These are phyloP conservation scores for Hypocryptadius cinnamomeus DNA, from an alignment of 2,113 vertebrate genomes.

Conservation along the genomic window DNA sequence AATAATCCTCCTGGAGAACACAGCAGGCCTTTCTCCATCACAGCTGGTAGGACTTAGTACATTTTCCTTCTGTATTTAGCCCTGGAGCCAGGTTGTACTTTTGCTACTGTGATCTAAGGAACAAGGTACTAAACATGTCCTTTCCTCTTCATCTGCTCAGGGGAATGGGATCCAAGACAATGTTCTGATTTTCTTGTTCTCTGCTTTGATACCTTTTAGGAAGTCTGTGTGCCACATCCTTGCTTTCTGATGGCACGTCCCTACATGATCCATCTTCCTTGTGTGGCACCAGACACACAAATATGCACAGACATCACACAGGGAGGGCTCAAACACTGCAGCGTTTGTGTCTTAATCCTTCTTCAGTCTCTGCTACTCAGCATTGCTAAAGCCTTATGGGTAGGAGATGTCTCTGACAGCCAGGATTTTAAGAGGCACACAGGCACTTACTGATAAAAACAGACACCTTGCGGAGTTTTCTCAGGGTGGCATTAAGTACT, in stretches of 20 bases:
- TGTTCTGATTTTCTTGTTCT: background rate
- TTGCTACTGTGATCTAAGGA: background rate
- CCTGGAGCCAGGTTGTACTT: background rate
- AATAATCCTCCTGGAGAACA: background rate
- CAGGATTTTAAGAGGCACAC: background rate
- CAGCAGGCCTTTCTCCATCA: background rate
- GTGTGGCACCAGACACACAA: background rate
- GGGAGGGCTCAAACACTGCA: background rate
- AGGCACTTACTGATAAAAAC: background rate
- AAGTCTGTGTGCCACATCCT: background rate
- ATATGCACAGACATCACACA: background rate
- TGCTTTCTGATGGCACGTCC: background rate
- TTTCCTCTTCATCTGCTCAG: background rate
- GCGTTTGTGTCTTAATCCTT: background rate
- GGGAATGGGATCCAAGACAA: background rate
- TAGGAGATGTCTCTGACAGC: background rate
- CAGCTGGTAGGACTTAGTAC: background rate
- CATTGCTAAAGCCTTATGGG: accelerated
- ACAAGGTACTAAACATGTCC: background rate
- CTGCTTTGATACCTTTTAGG: background rate
- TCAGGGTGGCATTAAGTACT: background rate
- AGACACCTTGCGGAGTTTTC: background rate
- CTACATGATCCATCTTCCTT: background rate
- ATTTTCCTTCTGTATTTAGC: constrained; percentile 19
- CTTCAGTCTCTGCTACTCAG: background rate